Percentiles rank a stretch among this genome's conserved stretches.
phyloP scores from a whole-genome alignment of 2,888 invertebrate genomes.

The Nephrotoma flavescens region DNA sequence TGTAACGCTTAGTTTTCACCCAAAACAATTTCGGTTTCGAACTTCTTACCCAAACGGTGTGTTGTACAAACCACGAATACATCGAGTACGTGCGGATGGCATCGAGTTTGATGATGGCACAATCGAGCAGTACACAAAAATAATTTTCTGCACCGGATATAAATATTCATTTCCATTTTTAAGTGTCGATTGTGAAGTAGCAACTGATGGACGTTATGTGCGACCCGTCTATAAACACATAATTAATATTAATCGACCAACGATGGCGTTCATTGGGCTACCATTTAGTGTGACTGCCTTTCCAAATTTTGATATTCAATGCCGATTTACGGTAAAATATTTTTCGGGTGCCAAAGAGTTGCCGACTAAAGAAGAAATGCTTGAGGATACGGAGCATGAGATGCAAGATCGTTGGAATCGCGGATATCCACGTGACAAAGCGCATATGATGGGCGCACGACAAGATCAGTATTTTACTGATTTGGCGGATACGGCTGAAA shows the following conservation, averaged over 20 bases:
- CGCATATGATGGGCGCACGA: conserved; percentile 57
- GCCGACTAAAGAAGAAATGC: conserved; percentile 49
- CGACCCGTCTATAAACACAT: conserved; percentile 76
- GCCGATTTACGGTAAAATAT: conserved; percentile 46
- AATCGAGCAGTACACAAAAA: conserved; percentile 44
- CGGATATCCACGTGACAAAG: conserved; percentile 54
- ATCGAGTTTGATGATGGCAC: conserved; percentile 49
- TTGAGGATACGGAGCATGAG: conserved; percentile 43
- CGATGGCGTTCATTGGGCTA: conserved; percentile 69
- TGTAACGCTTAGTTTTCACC: conserved; percentile 57
- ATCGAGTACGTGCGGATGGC: conserved; percentile 34
- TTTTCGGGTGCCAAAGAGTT: conserved; percentile 46
- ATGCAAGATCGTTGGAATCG: conserved; percentile 38
- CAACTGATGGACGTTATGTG: conserved; percentile 61
- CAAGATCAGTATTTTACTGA: conserved; percentile 54
- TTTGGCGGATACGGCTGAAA: conserved; percentile 45
- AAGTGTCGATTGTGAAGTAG: conserved; percentile 47
- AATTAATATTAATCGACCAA: conserved; percentile 62
- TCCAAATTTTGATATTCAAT: conserved; percentile 68
- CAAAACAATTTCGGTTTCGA: conserved; percentile 35
- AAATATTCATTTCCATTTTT: conserved; percentile 62
- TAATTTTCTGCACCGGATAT: conserved; percentile 66
- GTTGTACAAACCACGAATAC: conserved; percentile 46
- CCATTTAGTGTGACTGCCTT: conserved; percentile 69
- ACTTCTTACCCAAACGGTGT: conserved; percentile 53